Percentiles rank a stretch among this genome's conserved stretches.
phyloP scores from a whole-genome alignment of 2,113 vertebrate species.

The Grammomys surdaster region DNA sequence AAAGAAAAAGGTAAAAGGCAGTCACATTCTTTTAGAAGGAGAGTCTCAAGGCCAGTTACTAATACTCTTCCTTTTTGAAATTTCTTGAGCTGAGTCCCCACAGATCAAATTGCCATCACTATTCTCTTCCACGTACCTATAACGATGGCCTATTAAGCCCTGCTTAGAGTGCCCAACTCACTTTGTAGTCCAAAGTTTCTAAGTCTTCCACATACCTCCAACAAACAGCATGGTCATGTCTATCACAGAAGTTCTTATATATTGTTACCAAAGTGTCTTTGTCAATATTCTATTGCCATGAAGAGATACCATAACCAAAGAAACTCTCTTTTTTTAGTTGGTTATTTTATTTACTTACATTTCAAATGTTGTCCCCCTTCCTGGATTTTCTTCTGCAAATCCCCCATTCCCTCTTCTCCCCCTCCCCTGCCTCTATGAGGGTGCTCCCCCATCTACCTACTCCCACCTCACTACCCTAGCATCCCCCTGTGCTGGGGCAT shows the following conservation, averaged over 20 bases:
- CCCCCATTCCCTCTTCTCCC: too few species aligned
- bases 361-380: too few species aligned
- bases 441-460: too few species aligned
- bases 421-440: too few species aligned
- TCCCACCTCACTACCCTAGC: too few species aligned
- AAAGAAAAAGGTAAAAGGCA: background rate
- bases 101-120: background rate
- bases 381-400: too few species aligned
- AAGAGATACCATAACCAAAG: background rate
- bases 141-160: background rate
- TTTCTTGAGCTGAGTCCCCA: background rate
- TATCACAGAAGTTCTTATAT: background rate
- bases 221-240: background rate
- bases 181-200: background rate
- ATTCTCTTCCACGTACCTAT: background rate
- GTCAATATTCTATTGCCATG: background rate
- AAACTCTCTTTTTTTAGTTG: background rate
- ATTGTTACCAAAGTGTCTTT: background rate
- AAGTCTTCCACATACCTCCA: background rate
- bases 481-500: too few species aligned
- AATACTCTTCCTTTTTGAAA: background rate
- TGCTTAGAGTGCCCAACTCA: background rate
- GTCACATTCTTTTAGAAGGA: background rate
- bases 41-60: background rate
- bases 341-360: too few species aligned